Conservation (phyloP, 1,140 invertebrate species). For the Macrobrachium rosenbergii region DNA sequence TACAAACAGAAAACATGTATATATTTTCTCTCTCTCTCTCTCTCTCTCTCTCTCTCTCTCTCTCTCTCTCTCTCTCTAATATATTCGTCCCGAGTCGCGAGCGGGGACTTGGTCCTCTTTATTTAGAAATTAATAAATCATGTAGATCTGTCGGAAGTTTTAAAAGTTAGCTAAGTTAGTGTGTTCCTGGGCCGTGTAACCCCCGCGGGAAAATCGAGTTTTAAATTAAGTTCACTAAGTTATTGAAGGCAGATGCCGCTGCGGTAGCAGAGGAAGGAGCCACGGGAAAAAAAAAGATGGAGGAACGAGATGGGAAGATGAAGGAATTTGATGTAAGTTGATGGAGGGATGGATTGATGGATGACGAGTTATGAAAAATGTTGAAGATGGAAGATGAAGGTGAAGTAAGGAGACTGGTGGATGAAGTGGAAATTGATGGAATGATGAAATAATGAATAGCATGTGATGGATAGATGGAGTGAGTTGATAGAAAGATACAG, state of each 20-base stretch:
- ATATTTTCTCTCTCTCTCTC: background rate
- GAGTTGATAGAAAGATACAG: background rate
- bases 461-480: background rate
- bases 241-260: background rate
- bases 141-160: constrained; percentile 54
- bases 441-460: background rate
- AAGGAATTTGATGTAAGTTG: too few species aligned
- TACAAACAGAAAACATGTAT: too few species aligned
- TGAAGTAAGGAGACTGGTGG: background rate
- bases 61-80: background rate
- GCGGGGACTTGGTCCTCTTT: too few species aligned
- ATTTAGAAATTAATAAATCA: constrained; percentile 60
- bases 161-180: constrained; percentile 53
- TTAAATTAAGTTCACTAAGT: constrained; percentile 1
- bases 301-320: background rate
- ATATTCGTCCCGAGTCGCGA: too few species aligned
- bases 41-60: background rate
- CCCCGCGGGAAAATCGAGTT: constrained; percentile 26
- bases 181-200: constrained; percentile 29
- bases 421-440: background rate
- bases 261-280: background rate
- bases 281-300: too few species aligned
- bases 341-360: too few species aligned
- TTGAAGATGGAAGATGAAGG: background rate
- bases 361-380: too few species aligned